These are phyloP conservation scores for Rhagologus leucostigma DNA, from an alignment of 2,113 vertebrate genomes.

Conservation along the genomic window DNA sequence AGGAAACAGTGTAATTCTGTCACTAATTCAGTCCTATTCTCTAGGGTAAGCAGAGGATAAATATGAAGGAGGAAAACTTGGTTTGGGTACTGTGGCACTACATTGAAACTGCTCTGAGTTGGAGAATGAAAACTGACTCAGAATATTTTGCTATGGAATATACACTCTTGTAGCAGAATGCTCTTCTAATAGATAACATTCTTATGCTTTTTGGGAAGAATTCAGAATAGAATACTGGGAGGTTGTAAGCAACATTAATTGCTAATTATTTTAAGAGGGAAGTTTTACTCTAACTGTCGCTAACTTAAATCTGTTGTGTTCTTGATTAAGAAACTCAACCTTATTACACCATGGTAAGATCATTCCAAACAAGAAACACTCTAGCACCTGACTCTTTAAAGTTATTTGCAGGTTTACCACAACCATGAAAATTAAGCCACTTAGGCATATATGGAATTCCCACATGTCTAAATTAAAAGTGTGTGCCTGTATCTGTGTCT, in stretches of 20 bases:
- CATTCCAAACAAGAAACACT: neutral
- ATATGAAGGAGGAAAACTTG: neutral
- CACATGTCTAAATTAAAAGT: neutral
- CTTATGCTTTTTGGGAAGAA: neutral
- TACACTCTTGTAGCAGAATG: neutral
- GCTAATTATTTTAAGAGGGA: neutral
- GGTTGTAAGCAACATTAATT: neutral
- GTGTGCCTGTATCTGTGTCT: neutral
- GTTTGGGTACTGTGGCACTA: neutral
- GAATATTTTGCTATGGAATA: neutral
- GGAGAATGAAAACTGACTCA: neutral
- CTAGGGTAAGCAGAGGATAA: neutral
- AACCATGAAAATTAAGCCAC: neutral
- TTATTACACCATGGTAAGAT: neutral
- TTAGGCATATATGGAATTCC: neutral
- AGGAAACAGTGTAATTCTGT: neutral
- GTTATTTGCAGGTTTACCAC: neutral
- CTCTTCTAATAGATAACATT: neutral
- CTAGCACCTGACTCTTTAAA: neutral
- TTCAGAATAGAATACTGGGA: neutral
- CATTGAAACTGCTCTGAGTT: neutral
- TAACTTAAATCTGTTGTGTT: neutral
- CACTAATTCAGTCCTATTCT: neutral
- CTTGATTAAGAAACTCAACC: neutral
- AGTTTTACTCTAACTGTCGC: neutral